These are phyloP conservation scores for Cryptosula pallasiana DNA, from an alignment of 2,888 invertebrate species.

Conservation along the genomic window DNA sequence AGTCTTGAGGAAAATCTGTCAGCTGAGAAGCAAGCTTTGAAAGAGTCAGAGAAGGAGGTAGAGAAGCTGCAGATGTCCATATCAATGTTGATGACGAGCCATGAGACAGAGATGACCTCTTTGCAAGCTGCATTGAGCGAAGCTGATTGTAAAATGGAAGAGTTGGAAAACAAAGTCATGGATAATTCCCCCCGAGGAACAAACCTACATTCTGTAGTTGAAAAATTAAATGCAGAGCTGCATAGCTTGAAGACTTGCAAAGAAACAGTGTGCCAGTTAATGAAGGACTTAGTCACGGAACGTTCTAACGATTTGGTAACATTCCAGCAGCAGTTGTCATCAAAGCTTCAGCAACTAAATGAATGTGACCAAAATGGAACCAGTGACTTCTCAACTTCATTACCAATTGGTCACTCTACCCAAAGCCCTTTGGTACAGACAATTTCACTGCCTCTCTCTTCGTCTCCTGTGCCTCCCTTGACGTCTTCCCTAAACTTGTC, in stretches of 20 bases:
- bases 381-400: neutral
- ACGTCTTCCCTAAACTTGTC: neutral
- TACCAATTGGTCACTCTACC: neutral
- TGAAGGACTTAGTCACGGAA: neutral
- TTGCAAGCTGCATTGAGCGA: neutral
- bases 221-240: neutral
- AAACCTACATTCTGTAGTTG: neutral
- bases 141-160: neutral
- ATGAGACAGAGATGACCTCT: slow-evolving; percentile 2
- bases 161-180: neutral
- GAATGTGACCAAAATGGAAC: neutral
- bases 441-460: neutral
- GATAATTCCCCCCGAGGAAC: neutral
- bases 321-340: neutral
- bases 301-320: neutral
- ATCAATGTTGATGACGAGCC: neutral
- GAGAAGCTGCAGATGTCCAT: slow-evolving; percentile 13
- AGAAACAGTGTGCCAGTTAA: neutral
- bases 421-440: neutral
- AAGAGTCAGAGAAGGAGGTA: neutral
- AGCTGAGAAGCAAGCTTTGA: neutral
- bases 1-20: neutral
- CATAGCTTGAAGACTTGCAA: neutral
- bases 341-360: neutral
- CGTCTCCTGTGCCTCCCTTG: neutral